phyloP scores from a whole-genome alignment of 2,888 invertebrate species.

The Uloborus plumipes region DNA sequence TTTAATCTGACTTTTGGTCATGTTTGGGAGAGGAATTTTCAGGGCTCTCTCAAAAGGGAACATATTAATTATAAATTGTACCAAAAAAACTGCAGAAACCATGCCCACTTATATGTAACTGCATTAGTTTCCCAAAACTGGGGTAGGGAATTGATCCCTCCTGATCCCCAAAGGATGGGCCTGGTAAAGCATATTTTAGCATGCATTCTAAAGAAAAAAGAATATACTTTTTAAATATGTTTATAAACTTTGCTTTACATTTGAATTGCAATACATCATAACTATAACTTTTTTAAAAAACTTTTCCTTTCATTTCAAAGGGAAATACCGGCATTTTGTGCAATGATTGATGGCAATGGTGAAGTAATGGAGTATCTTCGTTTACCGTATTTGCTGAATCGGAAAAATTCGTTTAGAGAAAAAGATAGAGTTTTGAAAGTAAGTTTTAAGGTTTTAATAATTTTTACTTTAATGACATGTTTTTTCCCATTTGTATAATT shows the following conservation, averaged over 20 bases:
- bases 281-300: not conserved
- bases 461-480: not conserved
- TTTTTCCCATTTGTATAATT: not conserved
- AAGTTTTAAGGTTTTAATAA: constrained; percentile 1
- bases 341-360: constrained; percentile 88
- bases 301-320: constrained; percentile 66
- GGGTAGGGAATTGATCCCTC: too few species aligned
- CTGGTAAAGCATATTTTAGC: too few species aligned
- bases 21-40: too few species aligned
- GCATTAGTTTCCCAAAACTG: too few species aligned
- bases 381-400: constrained; percentile 86
- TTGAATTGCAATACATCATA: not conserved
- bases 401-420: constrained; percentile 81
- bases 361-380: constrained; percentile 92
- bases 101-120: too few species aligned
- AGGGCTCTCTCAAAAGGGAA: too few species aligned
- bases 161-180: too few species aligned
- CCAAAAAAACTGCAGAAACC: too few species aligned
- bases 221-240: too few species aligned
- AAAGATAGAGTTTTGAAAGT: constrained; percentile 74
- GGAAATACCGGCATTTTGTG: constrained; percentile 84
- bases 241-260: not conserved
- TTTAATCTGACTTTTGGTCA: too few species aligned
- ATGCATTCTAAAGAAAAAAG: too few species aligned
- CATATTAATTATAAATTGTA: too few species aligned